Conservation (phyloP, 1,140 invertebrate species). For the Drosophila tsacasi region DNA sequence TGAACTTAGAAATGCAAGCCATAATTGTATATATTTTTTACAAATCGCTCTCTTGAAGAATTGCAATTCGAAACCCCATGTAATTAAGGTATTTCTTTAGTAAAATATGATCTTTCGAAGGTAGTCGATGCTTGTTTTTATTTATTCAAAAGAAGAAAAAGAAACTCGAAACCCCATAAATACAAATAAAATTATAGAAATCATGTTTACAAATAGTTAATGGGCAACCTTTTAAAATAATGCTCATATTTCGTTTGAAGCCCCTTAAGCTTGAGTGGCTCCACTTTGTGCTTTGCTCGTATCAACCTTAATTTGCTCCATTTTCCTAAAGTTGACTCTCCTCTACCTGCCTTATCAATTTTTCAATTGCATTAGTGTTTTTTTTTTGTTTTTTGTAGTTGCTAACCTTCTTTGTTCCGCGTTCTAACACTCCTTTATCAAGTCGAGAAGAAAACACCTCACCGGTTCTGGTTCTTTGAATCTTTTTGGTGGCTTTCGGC, state of each 20-base stretch:
- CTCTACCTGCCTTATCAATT: conserved; percentile 39
- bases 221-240: conserved; percentile 5
- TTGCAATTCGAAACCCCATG: background rate
- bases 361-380: conserved; percentile 36
- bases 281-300: background rate
- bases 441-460: conserved; percentile 30
- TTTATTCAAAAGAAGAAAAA: no score
- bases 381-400: conserved; percentile 6
- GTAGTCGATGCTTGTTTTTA: background rate
- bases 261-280: background rate
- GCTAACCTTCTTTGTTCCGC: conserved; percentile 39
- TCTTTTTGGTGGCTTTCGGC: conserved; percentile 21
- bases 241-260: background rate
- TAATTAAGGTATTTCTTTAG: background rate
- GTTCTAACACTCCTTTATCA: conserved; percentile 43
- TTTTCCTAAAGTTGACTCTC: conserved; percentile 12
- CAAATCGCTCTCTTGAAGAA: fast-evolving
- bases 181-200: conserved; percentile 1
- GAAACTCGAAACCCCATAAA: conserved; percentile 1
- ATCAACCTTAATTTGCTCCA: conserved; percentile 15
- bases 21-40: background rate
- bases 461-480: conserved; percentile 4
- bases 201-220: conserved; percentile 12
- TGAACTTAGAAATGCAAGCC: background rate
- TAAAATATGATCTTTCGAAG: no score